Percentiles rank a stretch among this genome's conserved stretches.
Conservation (phyloP, 23 tunicate genomes). For the Styela clava region DNA sequence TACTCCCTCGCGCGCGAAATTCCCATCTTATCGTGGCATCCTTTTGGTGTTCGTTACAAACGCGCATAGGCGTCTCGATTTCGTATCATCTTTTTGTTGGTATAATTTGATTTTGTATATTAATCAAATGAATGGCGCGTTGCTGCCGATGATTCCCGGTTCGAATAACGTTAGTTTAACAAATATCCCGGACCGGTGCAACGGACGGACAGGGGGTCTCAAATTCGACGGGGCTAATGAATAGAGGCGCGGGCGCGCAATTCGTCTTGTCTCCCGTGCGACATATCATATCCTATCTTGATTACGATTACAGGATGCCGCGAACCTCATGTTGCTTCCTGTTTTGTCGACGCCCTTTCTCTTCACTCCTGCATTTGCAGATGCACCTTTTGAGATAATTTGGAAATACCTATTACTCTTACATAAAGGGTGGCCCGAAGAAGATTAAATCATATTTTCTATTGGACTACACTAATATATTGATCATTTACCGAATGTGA, state of each 20-base stretch:
- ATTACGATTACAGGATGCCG: not conserved
- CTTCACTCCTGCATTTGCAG: not conserved
- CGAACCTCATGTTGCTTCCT: not conserved
- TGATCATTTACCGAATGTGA: no score
- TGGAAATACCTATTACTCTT: no score
- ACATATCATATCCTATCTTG: not conserved
- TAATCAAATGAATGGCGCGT: not conserved
- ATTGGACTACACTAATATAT: no score
- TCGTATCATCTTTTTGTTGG: not conserved
- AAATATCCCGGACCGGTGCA: not conserved
- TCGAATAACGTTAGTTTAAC: not conserved
- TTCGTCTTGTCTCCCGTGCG: not conserved
- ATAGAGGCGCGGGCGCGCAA: not conserved
- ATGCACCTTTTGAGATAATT: not conserved
- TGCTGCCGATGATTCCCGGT: not conserved
- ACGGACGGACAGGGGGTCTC: not conserved
- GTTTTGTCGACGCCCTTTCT: not conserved
- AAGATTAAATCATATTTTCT: no score
- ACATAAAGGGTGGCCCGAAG: no score
- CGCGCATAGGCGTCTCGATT: not conserved
- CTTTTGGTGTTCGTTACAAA: not conserved
- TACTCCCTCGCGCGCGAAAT: slow-evolving; percentile 1
- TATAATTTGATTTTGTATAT: not conserved
- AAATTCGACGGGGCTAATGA: not conserved
- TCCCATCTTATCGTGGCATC: not conserved